Evolutionary conservation across 2,113 vertebrate species (phyloP).

Genomic region (Patagioenas fasciata): DNA sequence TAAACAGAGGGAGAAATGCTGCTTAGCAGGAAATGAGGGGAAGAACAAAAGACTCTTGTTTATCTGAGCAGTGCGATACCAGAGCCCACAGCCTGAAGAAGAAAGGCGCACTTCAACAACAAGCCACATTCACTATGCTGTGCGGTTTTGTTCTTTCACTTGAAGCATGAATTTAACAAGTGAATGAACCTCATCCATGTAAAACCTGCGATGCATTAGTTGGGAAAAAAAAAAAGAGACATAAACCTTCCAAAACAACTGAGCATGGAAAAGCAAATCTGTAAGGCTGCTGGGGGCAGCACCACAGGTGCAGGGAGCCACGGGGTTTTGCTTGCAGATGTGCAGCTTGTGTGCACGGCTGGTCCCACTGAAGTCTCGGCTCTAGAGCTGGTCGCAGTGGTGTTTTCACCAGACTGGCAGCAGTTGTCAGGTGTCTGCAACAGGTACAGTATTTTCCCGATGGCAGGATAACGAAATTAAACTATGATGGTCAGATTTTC

Average conservation of each 20-base stretch:
- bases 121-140: not conserved
- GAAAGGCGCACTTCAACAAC: not conserved
- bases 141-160: not conserved
- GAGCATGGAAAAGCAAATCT: not conserved
- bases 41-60: not conserved
- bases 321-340: not conserved
- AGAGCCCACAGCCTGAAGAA: not conserved
- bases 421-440: not conserved
- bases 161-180: not conserved
- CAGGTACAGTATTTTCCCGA: not conserved
- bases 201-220: not conserved
- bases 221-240: not conserved
- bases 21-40: not conserved
- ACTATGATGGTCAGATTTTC: not conserved
- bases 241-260: not conserved
- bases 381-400: not conserved
- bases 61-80: not conserved
- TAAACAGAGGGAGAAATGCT: not conserved
- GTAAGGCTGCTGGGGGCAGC: not conserved
- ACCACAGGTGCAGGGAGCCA: not conserved
- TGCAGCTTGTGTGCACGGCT: not conserved
- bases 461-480: not conserved
- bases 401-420: not conserved
- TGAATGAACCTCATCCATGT: not conserved
- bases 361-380: not conserved